Conservation (phyloP, 2,113 vertebrate species). For the Heterochromis multidens region DNA sequence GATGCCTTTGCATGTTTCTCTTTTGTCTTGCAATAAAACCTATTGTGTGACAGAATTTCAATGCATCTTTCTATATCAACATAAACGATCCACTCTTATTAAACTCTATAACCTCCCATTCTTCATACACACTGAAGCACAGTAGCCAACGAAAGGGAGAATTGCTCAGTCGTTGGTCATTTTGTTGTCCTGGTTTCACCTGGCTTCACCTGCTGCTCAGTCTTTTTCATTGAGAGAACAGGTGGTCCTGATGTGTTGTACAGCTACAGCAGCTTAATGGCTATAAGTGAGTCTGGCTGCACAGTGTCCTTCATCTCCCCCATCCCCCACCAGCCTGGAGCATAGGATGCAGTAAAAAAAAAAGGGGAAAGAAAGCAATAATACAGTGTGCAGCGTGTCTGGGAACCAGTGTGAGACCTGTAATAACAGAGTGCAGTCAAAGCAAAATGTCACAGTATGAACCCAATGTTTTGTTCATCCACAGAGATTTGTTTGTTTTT, state of each 20-base stretch:
- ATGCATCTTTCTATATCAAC: background rate
- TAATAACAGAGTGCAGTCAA: constrained; percentile 56
- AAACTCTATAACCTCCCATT: background rate
- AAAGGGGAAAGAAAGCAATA: constrained; percentile 56
- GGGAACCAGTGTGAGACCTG: constrained; percentile 40
- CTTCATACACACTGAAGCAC: background rate
- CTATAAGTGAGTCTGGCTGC: constrained; percentile 33
- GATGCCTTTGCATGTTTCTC: background rate
- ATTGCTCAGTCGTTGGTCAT: background rate
- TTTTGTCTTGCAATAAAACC: background rate
- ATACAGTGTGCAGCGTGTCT: constrained; percentile 48
- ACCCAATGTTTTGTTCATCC: background rate
- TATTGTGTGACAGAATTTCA: background rate
- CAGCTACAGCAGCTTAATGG: constrained; percentile 5
- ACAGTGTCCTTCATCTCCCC: constrained; percentile 27
- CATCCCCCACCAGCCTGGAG: constrained; percentile 55
- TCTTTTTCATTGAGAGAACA: background rate
- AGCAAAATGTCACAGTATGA: constrained; percentile 1
- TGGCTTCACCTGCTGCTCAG: background rate
- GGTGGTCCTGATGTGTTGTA: constrained; percentile 1
- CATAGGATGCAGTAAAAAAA: constrained; percentile 54
- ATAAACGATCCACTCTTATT: background rate
- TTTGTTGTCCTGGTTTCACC: background rate
- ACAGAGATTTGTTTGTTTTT: constrained; percentile 7
- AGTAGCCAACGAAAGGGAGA: background rate